A percentile compares a stretch with the other conserved stretches of the same genome.
Evolutionary conservation across 2,888 invertebrate genomes (phyloP).

Genomic region (Synergus laeviventris): DNA sequence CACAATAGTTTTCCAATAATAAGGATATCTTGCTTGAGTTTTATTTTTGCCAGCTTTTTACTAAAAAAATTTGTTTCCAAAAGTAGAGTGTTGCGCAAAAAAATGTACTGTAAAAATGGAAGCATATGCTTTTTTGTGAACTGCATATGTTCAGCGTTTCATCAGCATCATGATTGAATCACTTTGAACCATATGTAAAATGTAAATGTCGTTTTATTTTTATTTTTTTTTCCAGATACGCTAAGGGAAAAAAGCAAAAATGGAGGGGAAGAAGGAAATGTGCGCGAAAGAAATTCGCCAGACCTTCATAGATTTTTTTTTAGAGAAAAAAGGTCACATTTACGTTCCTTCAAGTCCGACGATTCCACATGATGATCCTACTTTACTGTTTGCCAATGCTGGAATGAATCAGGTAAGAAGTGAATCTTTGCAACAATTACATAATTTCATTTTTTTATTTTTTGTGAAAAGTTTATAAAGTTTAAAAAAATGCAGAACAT

Average conservation of each 20-base stretch:
- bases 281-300: constrained; percentile 89
- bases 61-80: not conserved
- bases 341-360: constrained; percentile 99
- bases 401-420: constrained; percentile 96
- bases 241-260: constrained; percentile 64
- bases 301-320: constrained; percentile 93
- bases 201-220: too few species aligned
- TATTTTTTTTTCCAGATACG: constrained; percentile 52
- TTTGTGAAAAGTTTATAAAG: not conserved
- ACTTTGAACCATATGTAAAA: constrained; percentile 17
- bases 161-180: not conserved
- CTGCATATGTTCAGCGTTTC: not conserved
- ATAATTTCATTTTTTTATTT: not conserved
- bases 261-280: constrained; percentile 78
- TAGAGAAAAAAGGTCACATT: constrained; percentile 86
- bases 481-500: constrained; percentile 1
- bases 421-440: not conserved
- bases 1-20: not conserved
- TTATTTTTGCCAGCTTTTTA: not conserved
- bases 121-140: not conserved
- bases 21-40: not conserved
- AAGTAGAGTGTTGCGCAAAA: not conserved
- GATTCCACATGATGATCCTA: constrained; percentile 98
- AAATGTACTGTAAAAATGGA: not conserved
- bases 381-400: constrained; percentile 97